Percentiles rank a stretch among this genome's conserved stretches.
These are phyloP conservation scores for Elgaria multicarinata DNA, from an alignment of 2,113 vertebrate genomes.

Conservation along the genomic window DNA sequence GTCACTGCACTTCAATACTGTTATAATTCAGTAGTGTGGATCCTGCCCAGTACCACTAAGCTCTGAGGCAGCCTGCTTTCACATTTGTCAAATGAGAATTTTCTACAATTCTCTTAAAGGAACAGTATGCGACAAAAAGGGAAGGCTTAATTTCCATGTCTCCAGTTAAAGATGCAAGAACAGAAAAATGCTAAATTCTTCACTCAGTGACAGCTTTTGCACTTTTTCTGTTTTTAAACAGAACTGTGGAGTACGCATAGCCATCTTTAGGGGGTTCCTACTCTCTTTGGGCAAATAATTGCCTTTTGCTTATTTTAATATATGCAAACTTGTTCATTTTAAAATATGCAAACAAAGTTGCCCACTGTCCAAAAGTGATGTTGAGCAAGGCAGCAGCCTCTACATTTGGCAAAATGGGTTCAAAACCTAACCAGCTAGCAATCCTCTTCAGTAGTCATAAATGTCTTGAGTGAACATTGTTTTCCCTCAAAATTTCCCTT, in stretches of 20 bases:
- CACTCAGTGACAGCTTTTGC: not conserved
- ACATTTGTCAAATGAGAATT: too few relatives aligned
- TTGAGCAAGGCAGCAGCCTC: not conserved
- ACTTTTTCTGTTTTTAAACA: not conserved
- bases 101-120: too few relatives aligned
- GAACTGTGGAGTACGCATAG: not conserved
- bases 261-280: not conserved
- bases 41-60: too few relatives aligned
- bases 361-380: not conserved
- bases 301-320: not conserved
- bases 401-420: not conserved
- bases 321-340: not conserved
- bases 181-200: not conserved
- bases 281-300: not conserved
- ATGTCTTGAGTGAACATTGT: not conserved
- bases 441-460: not conserved
- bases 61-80: too few relatives aligned
- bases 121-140: not conserved
- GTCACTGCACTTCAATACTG: too few relatives aligned
- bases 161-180: not conserved
- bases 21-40: too few relatives aligned
- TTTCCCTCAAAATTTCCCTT: not conserved
- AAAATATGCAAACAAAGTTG: not conserved
- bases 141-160: not conserved
- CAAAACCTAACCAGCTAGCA: not conserved